These are phyloP conservation scores for Empis livida DNA, from an alignment of 2,888 invertebrate species.

Conservation along the genomic window DNA sequence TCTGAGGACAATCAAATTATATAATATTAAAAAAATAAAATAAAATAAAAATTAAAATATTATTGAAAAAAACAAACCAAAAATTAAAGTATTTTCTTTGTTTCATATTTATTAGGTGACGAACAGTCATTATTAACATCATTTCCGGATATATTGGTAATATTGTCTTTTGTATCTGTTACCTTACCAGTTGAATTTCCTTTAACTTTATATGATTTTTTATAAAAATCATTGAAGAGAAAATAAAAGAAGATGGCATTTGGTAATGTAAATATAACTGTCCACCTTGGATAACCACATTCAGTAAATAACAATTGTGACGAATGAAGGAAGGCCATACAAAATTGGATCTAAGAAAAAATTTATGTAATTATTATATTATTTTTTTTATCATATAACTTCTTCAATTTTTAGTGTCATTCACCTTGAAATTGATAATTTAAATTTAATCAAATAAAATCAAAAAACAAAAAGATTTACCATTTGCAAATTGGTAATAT, in stretches of 20 bases:
- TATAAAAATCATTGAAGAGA: conserved; percentile 85
- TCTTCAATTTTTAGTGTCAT: neutral
- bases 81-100: neutral
- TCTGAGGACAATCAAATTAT: no score
- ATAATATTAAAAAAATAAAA: no score
- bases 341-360: conserved; percentile 66
- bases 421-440: neutral
- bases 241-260: conserved; percentile 90
- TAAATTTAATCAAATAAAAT: neutral
- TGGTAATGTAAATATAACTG: conserved; percentile 68
- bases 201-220: conserved; percentile 37
- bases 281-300: conserved; percentile 79
- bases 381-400: neutral
- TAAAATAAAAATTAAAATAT: no score
- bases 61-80: neutral
- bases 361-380: conserved; percentile 5
- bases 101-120: neutral
- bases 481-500: conserved; percentile 84
- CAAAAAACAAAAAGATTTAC: conserved; percentile 38
- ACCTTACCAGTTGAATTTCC: conserved; percentile 21
- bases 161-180: conserved; percentile 12
- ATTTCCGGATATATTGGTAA: conserved; percentile 12
- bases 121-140: neutral
- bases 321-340: conserved; percentile 74
- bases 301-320: conserved; percentile 73